Percentiles rank a stretch among this genome's conserved stretches.
Conservation (phyloP, 1,140 invertebrate species). For the Acromyrmex charruanus region DNA sequence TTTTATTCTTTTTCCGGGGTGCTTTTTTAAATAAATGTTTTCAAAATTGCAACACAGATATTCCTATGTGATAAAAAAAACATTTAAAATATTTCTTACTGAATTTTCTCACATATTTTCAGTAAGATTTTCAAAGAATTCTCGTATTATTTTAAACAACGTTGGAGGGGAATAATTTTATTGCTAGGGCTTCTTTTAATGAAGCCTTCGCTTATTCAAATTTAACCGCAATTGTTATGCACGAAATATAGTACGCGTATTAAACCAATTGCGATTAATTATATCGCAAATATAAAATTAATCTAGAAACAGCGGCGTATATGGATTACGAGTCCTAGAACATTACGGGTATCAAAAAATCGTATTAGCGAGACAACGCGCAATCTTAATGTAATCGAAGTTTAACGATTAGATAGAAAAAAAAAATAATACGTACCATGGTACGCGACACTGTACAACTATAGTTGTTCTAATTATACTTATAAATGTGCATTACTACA, state of each 20-base stretch:
- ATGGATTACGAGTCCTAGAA: slow-evolving; percentile 64
- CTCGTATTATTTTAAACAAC: not conserved
- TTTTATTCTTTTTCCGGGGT: not conserved
- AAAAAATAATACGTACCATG: slow-evolving; percentile 7
- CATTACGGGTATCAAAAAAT: slow-evolving; percentile 66
- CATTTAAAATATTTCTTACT: not conserved
- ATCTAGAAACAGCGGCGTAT: slow-evolving; percentile 41
- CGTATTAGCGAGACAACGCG: slow-evolving; percentile 34
- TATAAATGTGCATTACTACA: slow-evolving; percentile 53
- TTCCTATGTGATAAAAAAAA: not conserved
- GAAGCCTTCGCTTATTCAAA: slow-evolving; percentile 15
- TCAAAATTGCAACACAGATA: slow-evolving; percentile 1
- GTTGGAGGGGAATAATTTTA: not conserved
- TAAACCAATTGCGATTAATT: slow-evolving; percentile 5
- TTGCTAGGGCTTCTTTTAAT: slow-evolving; percentile 11
- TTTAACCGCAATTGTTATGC: slow-evolving; percentile 39
- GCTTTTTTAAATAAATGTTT: not conserved
- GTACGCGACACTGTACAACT: slow-evolving; percentile 32
- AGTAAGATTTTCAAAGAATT: not conserved
- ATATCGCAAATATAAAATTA: slow-evolving; percentile 38
- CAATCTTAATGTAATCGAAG: slow-evolving; percentile 52
- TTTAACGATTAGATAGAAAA: slow-evolving; percentile 42
- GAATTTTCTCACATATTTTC: not conserved
- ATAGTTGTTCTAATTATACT: slow-evolving; percentile 55
- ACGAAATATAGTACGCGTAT: not conserved